A percentile compares a stretch with the other conserved stretches of the same genome.
Conservation (phyloP, 2,797 vertebrate species). For the Lutjanus campechanus region DNA sequence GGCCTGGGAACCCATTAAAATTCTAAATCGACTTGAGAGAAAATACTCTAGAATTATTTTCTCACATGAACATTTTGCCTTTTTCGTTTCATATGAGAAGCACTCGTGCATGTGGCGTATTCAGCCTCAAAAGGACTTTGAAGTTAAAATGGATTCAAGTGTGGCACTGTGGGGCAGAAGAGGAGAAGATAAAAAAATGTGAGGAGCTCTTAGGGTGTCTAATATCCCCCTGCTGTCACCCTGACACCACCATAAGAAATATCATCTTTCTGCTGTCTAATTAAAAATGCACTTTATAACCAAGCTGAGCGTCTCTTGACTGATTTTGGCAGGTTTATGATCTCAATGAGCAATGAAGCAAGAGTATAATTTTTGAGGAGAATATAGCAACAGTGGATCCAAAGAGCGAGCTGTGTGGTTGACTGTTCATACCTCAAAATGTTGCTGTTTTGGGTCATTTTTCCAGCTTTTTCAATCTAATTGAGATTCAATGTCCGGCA, state of each 20-base stretch:
- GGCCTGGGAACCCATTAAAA: conserved; percentile 11
- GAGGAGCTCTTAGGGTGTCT: not conserved
- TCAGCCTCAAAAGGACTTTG: conserved; percentile 12
- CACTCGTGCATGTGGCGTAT: not conserved
- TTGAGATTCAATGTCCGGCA: no score
- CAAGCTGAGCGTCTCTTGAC: conserved; percentile 6
- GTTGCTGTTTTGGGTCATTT: no score
- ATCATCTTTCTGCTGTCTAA: conserved; percentile 11
- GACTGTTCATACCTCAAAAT: no score
- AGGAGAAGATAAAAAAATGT: not conserved
- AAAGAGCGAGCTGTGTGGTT: no score
- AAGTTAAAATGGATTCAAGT: conserved; percentile 31
- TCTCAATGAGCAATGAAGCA: not conserved
- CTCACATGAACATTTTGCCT: not conserved
- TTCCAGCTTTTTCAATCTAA: no score
- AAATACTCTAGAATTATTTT: not conserved
- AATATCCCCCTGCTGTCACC: not conserved
- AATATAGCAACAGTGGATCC: no score
- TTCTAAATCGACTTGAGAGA: not conserved
- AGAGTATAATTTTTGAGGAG: not conserved
- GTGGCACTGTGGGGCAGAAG: not conserved
- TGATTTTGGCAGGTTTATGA: not conserved
- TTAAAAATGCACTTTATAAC: conserved; percentile 13
- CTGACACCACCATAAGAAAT: conserved; percentile 2
- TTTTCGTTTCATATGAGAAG: not conserved